These are phyloP conservation scores for Alfaro cultratus DNA, from an alignment of 2,797 vertebrate genomes.

Conservation along the genomic window DNA sequence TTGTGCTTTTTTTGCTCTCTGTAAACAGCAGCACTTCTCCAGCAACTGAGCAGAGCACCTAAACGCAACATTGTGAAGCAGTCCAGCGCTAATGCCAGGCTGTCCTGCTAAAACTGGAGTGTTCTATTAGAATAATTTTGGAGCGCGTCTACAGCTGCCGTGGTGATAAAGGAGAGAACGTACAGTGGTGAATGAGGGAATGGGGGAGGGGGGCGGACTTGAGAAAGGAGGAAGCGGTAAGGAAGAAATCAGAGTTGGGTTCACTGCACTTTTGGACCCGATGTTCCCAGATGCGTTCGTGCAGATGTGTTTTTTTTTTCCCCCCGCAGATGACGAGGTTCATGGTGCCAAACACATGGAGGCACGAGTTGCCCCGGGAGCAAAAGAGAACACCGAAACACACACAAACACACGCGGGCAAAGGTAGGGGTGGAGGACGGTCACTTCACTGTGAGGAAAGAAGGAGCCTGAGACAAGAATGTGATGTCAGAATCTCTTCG, in stretches of 20 bases:
- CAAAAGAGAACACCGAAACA: not conserved
- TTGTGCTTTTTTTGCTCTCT: not conserved
- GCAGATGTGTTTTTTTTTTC: conserved; percentile 59
- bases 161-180: not conserved
- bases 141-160: conserved; percentile 18
- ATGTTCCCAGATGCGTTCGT: conserved; percentile 54
- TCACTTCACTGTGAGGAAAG: not conserved
- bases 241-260: conserved; percentile 22
- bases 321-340: conserved; percentile 27
- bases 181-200: not conserved
- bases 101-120: conserved; percentile 24
- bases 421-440: not conserved
- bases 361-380: conserved; percentile 20
- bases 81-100: conserved; percentile 16
- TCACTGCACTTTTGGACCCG: conserved; percentile 53
- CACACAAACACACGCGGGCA: too few relatives aligned
- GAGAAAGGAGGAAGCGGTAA: not conserved
- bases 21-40: conserved; percentile 6
- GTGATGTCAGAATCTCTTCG: not conserved
- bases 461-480: not conserved
- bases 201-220: not conserved
- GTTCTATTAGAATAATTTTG: conserved; percentile 5
- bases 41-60: conserved; percentile 31
- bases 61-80: conserved; percentile 55
- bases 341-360: conserved; percentile 27